These are phyloP conservation scores for Aphidoletes aphidimyza DNA, from an alignment of 2,888 invertebrate genomes.

Conservation along the genomic window DNA sequence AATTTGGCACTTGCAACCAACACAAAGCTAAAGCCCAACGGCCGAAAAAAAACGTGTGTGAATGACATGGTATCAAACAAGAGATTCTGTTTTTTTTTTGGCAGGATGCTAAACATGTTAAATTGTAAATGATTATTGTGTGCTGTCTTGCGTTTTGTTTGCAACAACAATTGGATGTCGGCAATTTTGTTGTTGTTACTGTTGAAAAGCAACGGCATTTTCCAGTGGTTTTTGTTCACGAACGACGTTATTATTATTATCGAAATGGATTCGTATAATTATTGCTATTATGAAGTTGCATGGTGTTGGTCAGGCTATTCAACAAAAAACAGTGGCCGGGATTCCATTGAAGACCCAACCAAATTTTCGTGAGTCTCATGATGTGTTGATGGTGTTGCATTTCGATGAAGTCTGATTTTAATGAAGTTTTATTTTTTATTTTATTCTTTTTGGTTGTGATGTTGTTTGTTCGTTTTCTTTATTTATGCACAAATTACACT, in stretches of 20 bases:
- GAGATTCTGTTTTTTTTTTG: no score
- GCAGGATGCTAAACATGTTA: conserved; percentile 6
- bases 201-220: conserved; percentile 24
- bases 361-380: no score
- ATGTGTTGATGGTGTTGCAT: not conserved
- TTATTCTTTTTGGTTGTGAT: no score
- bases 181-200: no score
- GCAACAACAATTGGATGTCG: not conserved
- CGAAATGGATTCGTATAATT: not conserved
- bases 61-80: not conserved
- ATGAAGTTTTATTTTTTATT: no score
- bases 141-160: not conserved
- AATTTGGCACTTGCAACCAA: not conserved
- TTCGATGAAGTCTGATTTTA: not conserved
- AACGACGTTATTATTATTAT: no score
- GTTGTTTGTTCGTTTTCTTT: not conserved
- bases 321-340: conserved; percentile 33
- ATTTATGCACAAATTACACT: conserved; percentile 1
- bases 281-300: conserved; percentile 11
- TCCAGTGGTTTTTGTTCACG: not conserved
- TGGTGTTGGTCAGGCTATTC: not conserved
- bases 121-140: conserved; percentile 7
- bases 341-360: no score
- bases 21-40: not conserved
- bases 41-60: not conserved